A percentile compares a stretch with the other conserved stretches of the same genome.
Conservation (phyloP, 2,113 vertebrate species). For the Dermatemys mawii region DNA sequence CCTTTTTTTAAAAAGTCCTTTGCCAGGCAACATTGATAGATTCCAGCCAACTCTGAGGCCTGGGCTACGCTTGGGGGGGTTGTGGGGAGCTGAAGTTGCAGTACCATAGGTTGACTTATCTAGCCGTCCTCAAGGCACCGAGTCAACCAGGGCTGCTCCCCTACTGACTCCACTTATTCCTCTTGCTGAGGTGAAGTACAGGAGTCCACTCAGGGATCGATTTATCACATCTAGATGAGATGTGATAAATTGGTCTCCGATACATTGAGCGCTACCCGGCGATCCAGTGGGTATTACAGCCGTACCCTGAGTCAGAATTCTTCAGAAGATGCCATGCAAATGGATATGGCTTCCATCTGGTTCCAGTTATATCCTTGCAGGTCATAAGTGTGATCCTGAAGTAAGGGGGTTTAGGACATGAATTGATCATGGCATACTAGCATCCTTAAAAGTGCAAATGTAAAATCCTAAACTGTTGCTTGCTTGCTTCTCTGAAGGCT, state of each 20-base stretch:
- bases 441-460: background rate
- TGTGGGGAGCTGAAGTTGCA: too few relatives aligned
- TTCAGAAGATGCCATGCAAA: background rate
- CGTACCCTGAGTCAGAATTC: background rate
- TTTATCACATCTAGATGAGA: too few relatives aligned
- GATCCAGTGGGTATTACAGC: too few relatives aligned
- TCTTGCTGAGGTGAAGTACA: too few relatives aligned
- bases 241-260: too few relatives aligned
- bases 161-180: too few relatives aligned
- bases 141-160: too few relatives aligned
- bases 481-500: background rate
- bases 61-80: too few relatives aligned
- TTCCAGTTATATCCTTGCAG: background rate
- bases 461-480: background rate
- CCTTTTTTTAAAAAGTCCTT: background rate
- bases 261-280: too few relatives aligned
- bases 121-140: too few relatives aligned
- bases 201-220: too few relatives aligned
- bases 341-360: background rate
- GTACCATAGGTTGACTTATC: too few relatives aligned
- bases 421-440: background rate
- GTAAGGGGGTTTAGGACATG: background rate
- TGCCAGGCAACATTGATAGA: background rate
- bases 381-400: slow-evolving; percentile 4
- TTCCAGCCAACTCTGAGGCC: background rate